Evolutionary conservation across 2,888 invertebrate species (phyloP), one percentile per base, ranked within the genome.

Genomic region (Lutraria lutraria): DNA sequence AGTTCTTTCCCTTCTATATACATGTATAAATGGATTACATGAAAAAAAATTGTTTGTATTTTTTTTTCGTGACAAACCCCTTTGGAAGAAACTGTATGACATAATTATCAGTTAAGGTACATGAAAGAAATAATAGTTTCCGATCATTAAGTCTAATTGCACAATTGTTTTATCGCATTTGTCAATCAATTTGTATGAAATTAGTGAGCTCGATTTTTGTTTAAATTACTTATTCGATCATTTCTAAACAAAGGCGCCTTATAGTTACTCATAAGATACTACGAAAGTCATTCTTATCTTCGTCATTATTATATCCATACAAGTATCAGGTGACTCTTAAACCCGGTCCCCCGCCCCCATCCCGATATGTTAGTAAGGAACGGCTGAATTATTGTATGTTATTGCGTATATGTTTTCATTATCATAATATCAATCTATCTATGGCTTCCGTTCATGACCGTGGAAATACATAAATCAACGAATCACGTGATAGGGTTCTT

Each of bases 351-450:
- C 43, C 43, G 43, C 43, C 43, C 43, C 43, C 43, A 8, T 43
- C 43, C 43, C 43, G 12, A 68, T 68, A n/a, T 68, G 0, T 68
- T 25, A 25, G 21, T 25, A n/a, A 56, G n/a, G 6, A 13, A 68
- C 3, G 6, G 19, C 63, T 25, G 56, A 19, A 16, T 56, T 56
- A 56, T 56, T 56, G 21, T 25, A 25, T 12, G n/a, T 68, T 68
- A 25, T 3, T n/a, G 4, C 10, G n/a, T n/a, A 6, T 68, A 25
- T 25, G 63, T 25, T 68, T 68, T 68, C 25, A 25, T 12, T 68
- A 68, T 68, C 63, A 25, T 68, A 68, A 68, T 68, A 68, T 25
- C 63, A 68, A 68, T 68, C 63, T n/a, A 25, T 68, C 25, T 25
- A 25, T n/a, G 63, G 25, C 63, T 25, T 68, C 63, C 25, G 63